Evolutionary conservation across 1,140 invertebrate species (phyloP).

Genomic region (Chrysomallon squamiferum): DNA sequence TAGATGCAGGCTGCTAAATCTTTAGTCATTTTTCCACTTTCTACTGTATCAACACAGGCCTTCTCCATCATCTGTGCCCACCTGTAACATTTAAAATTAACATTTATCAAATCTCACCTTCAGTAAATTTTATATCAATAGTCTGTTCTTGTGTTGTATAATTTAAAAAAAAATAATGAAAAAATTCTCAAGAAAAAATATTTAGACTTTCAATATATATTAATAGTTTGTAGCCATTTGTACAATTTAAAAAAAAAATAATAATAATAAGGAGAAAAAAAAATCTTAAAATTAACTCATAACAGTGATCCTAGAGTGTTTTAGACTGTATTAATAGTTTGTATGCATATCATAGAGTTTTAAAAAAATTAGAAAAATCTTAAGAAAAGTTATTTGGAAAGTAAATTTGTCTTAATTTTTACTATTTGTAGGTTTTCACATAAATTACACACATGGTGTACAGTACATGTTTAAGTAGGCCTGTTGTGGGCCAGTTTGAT

Average conservation of each 20-base stretch:
- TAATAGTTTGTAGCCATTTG: neutral
- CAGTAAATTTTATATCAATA: neutral
- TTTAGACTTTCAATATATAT: neutral
- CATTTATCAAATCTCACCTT: neutral
- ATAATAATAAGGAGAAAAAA: neutral
- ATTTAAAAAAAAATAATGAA: neutral
- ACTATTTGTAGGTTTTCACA: too few relatives aligned
- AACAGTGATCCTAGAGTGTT: neutral
- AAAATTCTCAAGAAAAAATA: neutral
- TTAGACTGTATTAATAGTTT: too few relatives aligned
- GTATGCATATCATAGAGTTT: too few relatives aligned
- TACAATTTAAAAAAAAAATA: neutral
- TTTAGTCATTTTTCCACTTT: conserved; percentile 95
- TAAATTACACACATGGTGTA: too few relatives aligned
- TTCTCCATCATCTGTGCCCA: conserved; percentile 68
- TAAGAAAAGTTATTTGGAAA: too few relatives aligned
- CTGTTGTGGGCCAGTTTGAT: too few relatives aligned
- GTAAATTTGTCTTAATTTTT: too few relatives aligned
- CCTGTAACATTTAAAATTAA: conserved; percentile 22
- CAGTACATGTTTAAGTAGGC: too few relatives aligned
- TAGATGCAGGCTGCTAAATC: conserved; percentile 98
- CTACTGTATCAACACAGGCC: conserved; percentile 93
- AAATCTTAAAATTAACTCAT: too few relatives aligned
- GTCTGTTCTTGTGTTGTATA: neutral
- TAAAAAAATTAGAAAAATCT: too few relatives aligned